Evolutionary conservation across 2,113 vertebrate genomes (phyloP), one percentile per base, ranked within the genome.

Genomic region (Oplegnathus fasciatus): DNA sequence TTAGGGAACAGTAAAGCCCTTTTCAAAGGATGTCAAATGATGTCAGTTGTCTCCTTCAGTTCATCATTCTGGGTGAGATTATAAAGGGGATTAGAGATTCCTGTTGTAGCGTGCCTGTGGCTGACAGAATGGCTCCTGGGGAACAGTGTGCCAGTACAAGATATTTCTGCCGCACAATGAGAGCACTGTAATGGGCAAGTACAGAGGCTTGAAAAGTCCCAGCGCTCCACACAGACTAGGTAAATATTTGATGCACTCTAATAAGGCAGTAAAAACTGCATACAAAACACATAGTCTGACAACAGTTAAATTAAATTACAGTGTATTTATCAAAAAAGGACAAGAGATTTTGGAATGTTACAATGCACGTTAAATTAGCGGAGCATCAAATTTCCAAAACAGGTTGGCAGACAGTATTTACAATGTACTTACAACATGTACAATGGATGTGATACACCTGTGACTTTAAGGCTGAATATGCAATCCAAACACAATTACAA

Each of bases 281-380:
- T 34, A 52, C 68, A 78, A 69, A 87, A 89, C 83, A 92, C 87
- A 73, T 65, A 72, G 72, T 75, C 50, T 55, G 82, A 88, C 61
- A 84, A 62, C 46, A 57, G 40, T 75, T 86, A 62, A 88, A 79
- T 90, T 91, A 89, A 87, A 92, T 91, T 86, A 93, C 71, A 83
- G 89, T 93, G 81, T 88, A 86, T 91, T 92, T 92, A 86, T 88
- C 71, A 78, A 89, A 83, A n/a, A 84, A 78, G 46, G 81, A 78
- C 28, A 92, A 75, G 60, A 86, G 46, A 68, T 84, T 87, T 82
- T 92, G 94, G 94, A 96, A 95, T 96, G 95, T 96, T 93, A 94
- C 93, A 94, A 94, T 88, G 90, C 67, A 92, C 73, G 80, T 93
- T 94, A 93, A 94, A 93, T 94, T 93, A 94, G 85, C 85, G 86